Evolutionary conservation across 2,797 vertebrate species (phyloP), one percentile per base, ranked within the genome.

Genomic region (Mus minutoides): DNA sequence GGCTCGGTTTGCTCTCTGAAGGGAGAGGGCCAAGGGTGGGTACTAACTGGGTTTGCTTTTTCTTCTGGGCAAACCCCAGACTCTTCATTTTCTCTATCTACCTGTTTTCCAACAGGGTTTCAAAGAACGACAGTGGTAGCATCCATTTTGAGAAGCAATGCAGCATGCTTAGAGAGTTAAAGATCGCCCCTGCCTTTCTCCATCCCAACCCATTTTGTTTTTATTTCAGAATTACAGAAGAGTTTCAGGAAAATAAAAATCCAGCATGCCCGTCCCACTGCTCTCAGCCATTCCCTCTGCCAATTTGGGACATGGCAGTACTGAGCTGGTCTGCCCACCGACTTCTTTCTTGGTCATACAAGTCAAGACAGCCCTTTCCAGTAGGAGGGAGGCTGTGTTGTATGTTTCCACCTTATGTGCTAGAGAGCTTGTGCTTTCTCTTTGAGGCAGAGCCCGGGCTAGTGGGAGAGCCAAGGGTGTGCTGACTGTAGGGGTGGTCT

Each of bases 211-310:
- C 31, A 16, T 58, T 87, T 87, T n/a, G 34, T 93, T 91, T 94
- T 95, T 64, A 79, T 95, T 97, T 95, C 75, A 67, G n/a, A 80
- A 77, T 58, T 58, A 6, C 24, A 37, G 43, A 88, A 69, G 52
- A 52, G 22, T 84, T 94, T 76, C n/a, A 52, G 64, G 71, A 80
- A 80, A 73, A 46, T 56, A 88, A 80, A 37, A 52, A 77, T 80
- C 17, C 58, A 49, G 62, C 60, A 34, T 62, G 16, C n/a, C 58
- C 2, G 49, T 49, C 49, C 49, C 49, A 9, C 49, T 49, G 49
- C 10, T 10, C 49, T 10, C 12, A 10, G 49, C 49, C 49, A 78
- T 58, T 0, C 14, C n/a, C n/a, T 89, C 88, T 56, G n/a, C 37
- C 22, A 1, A 16, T 22, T 52, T 62, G 69, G 40, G 19, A 56